phyloP scores from a whole-genome alignment of 1,140 invertebrate species.

The Spodoptera frugiperda region DNA sequence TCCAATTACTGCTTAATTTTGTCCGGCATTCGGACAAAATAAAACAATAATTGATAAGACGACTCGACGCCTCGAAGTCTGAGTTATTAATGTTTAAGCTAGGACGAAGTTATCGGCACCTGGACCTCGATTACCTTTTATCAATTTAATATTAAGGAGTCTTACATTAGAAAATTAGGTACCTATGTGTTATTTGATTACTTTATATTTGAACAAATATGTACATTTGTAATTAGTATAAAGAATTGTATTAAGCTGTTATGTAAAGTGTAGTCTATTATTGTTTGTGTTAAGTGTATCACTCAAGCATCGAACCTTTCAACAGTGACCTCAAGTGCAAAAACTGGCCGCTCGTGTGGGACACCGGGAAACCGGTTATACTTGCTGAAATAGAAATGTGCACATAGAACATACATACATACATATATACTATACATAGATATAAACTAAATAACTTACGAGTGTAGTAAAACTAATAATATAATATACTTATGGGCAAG shows the following conservation, averaged over 20 bases:
- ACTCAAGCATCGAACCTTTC: constrained; percentile 85
- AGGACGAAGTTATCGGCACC: too few relatives aligned
- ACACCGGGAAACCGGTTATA: constrained; percentile 85
- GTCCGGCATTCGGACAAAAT: not conserved
- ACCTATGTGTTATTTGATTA: too few relatives aligned
- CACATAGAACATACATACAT: constrained; percentile 47
- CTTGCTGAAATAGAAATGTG: constrained; percentile 69
- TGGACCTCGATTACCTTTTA: too few relatives aligned
- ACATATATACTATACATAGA: constrained; percentile 42
- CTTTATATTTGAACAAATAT: too few relatives aligned
- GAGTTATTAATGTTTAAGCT: too few relatives aligned
- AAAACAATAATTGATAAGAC: too few relatives aligned
- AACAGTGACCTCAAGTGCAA: constrained; percentile 87
- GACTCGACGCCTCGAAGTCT: not conserved
- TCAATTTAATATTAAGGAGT: too few relatives aligned
- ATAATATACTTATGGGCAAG: too few relatives aligned
- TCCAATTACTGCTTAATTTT: not conserved
- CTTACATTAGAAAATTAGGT: too few relatives aligned
- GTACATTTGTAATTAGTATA: too few relatives aligned
- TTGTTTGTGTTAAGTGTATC: not conserved
- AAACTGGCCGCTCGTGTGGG: constrained; percentile 85
- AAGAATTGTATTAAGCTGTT: not conserved
- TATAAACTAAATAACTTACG: too few relatives aligned
- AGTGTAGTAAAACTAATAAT: too few relatives aligned
- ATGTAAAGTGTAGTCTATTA: not conserved